Percentiles rank a stretch among this genome's conserved stretches.
Conservation (phyloP, 2,113 vertebrate genomes). For the Bambusicola thoracicus region DNA sequence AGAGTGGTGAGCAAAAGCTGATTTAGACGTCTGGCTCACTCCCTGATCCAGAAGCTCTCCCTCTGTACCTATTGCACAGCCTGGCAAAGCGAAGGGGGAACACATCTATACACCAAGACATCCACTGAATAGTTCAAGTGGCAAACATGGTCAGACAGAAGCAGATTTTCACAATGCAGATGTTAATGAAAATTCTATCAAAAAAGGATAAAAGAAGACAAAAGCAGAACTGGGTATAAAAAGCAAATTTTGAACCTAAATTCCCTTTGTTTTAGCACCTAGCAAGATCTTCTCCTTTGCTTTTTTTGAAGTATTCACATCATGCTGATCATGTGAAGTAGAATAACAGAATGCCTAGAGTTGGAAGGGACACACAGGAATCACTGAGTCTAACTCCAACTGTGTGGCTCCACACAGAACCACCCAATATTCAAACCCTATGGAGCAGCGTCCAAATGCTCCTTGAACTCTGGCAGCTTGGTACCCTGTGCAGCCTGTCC, state of each 20-base stretch:
- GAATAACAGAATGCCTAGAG: neutral
- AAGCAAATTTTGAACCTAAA: neutral
- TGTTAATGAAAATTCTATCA: neutral
- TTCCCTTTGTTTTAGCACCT: neutral
- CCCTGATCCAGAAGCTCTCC: neutral
- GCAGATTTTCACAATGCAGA: neutral
- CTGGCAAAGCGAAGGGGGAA: neutral
- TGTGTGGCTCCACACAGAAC: neutral
- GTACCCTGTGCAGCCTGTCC: no score
- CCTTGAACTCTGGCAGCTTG: no score
- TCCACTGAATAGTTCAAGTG: neutral
- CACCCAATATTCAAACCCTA: neutral
- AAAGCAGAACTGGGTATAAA: neutral
- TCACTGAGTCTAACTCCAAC: neutral
- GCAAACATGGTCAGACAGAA: neutral
- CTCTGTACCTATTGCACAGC: neutral
- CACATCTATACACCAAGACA: fast-evolving
- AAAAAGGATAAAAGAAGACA: neutral
- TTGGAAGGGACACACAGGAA: neutral
- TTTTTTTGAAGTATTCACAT: neutral
- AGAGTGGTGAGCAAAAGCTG: neutral
- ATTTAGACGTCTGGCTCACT: neutral
- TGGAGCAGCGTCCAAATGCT: neutral
- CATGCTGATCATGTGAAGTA: no score
- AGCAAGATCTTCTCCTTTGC: neutral